phyloP scores from a whole-genome alignment of 2,113 vertebrate genomes.

The Plecturocebus donacophilus region DNA sequence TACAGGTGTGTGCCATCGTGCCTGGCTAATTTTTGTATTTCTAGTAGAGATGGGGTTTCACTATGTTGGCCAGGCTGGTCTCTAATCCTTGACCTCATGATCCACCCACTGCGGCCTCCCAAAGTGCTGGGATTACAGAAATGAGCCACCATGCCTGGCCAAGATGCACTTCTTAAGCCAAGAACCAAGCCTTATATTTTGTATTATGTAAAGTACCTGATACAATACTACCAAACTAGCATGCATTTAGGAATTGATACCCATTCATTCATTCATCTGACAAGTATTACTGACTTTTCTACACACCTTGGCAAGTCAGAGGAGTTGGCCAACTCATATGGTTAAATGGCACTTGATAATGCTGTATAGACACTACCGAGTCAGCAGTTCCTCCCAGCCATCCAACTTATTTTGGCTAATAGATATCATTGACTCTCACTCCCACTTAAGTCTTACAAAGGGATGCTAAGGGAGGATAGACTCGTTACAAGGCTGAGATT shows the following conservation, averaged over 20 bases:
- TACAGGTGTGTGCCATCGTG: too few relatives aligned
- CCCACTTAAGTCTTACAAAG: not conserved
- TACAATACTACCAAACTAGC: not conserved
- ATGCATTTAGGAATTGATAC: not conserved
- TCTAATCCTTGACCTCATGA: too few relatives aligned
- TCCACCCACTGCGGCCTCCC: too few relatives aligned
- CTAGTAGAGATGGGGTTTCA: too few relatives aligned
- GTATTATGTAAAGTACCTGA: conserved; percentile 11
- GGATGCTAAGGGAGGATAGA: not conserved
- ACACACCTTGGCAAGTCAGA: not conserved
- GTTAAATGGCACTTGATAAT: not conserved
- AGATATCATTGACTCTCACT: not conserved
- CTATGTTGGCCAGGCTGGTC: too few relatives aligned
- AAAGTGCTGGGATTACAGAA: too few relatives aligned
- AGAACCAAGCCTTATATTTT: not conserved
- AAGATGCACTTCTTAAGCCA: not conserved
- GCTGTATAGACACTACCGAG: not conserved
- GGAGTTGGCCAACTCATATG: not conserved
- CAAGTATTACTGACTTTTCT: conserved; percentile 9
- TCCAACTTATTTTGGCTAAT: not conserved
- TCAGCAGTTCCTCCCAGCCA: not conserved
- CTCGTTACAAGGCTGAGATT: not conserved
- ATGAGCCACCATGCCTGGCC: too few relatives aligned
- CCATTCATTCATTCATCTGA: not conserved
- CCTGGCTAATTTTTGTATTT: too few relatives aligned